Evolutionary conservation across 53 echinoderm and acorn worm genomes (phyloP).

Genomic region (Temnopleurus reevesii): DNA sequence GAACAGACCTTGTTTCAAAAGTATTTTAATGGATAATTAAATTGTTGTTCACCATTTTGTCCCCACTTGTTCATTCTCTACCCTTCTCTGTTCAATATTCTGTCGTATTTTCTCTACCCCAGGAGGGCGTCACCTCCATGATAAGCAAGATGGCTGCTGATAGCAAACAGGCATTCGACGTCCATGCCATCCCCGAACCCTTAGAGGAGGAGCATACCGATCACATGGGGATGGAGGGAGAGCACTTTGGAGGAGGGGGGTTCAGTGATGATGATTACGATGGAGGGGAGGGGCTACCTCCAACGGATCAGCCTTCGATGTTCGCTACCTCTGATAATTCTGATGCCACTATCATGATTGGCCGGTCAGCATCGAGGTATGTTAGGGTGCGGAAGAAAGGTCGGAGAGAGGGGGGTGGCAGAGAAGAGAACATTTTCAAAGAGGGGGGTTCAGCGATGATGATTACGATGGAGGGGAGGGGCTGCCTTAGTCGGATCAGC

Average conservation of each 20-base stretch:
- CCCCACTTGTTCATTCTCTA: background rate
- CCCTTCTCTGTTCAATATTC: too few species aligned
- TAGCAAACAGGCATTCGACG: slow-evolving; percentile 87
- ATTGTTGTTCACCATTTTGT: too few species aligned
- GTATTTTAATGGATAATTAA: too few species aligned
- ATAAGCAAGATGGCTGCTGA: slow-evolving; percentile 63
- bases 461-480: slow-evolving; percentile 62
- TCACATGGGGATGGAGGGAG: slow-evolving; percentile 50
- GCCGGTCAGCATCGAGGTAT: slow-evolving; percentile 60
- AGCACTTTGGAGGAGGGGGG: slow-evolving; percentile 63
- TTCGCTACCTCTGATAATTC: slow-evolving; percentile 72
- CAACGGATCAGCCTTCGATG: slow-evolving; percentile 70
- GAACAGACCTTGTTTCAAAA: too few species aligned
- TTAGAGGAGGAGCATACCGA: slow-evolving; percentile 74
- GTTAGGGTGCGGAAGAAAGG: too few species aligned
- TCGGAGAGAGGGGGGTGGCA: too few species aligned
- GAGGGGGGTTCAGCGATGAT: slow-evolving; percentile 76
- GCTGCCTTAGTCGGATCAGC: slow-evolving; percentile 56
- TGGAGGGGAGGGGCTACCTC: slow-evolving; percentile 39
- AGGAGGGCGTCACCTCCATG: slow-evolving; percentile 69
- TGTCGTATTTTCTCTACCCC: background rate
- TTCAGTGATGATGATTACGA: slow-evolving; percentile 75
- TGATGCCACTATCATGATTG: slow-evolving; percentile 70
- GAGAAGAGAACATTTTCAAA: slow-evolving; percentile 56
- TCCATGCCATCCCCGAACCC: slow-evolving; percentile 90